These are phyloP conservation scores for Siniperca scherzeri DNA, from an alignment of 2,797 vertebrate genomes.

Conservation along the genomic window DNA sequence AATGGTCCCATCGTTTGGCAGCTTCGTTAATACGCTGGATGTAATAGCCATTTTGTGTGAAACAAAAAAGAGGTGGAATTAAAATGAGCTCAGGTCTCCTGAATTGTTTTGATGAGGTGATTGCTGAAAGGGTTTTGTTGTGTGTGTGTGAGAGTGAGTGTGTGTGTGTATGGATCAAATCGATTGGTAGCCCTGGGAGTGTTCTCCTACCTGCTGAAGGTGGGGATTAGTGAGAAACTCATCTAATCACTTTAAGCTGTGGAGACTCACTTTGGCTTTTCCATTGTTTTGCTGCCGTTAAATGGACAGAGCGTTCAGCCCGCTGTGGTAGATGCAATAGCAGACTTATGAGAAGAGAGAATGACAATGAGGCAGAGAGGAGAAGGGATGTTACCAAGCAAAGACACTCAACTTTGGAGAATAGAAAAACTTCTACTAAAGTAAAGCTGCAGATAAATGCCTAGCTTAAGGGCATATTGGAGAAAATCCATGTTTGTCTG, in stretches of 20 bases:
- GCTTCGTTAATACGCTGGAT: conserved; percentile 76
- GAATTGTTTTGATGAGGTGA: conserved; percentile 82
- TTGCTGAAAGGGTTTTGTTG: conserved; percentile 61
- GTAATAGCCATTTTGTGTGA: conserved; percentile 81
- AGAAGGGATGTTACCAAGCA: conserved; percentile 29
- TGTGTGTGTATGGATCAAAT: conserved; percentile 65
- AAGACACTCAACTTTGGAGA: conserved; percentile 57
- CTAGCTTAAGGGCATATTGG: conserved; percentile 54
- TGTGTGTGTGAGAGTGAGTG: conserved; percentile 43
- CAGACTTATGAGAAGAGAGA: conserved; percentile 61
- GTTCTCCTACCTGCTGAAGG: conserved; percentile 80
- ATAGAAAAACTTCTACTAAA: conserved; percentile 28
- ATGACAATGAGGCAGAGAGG: conserved; percentile 60
- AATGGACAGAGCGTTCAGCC: conserved; percentile 65
- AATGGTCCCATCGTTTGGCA: conserved; percentile 72
- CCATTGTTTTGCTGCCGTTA: conserved; percentile 77
- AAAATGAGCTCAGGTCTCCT: conserved; percentile 72
- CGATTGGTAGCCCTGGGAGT: conserved; percentile 76
- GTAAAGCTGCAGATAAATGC: conserved; percentile 56
- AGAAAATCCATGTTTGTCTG: conserved; percentile 52
- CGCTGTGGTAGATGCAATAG: conserved; percentile 53
- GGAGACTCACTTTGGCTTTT: conserved; percentile 81
- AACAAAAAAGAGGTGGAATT: conserved; percentile 61
- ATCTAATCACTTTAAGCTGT: conserved; percentile 83
- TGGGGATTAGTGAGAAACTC: conserved; percentile 83